Evolutionary conservation across 2,113 vertebrate genomes (phyloP).

Genomic region (Sebastes fasciatus): DNA sequence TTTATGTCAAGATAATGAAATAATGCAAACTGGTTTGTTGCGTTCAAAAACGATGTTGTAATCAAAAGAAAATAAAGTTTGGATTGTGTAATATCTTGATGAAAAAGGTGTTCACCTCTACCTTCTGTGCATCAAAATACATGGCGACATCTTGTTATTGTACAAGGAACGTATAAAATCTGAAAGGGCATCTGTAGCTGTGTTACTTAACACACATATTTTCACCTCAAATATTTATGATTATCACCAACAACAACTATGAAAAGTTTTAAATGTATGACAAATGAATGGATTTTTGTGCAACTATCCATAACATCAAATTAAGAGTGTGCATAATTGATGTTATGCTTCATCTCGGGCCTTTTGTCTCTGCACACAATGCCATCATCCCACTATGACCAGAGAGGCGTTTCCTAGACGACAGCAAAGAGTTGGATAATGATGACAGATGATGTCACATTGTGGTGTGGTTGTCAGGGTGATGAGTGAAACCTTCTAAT

Average conservation of each 20-base stretch:
- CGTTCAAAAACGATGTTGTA: neutral
- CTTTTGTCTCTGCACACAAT: conserved; percentile 49
- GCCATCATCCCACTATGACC: conserved; percentile 19
- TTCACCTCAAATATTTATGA: neutral
- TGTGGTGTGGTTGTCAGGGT: conserved; percentile 27
- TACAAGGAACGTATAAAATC: neutral
- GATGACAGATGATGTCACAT: conserved; percentile 47
- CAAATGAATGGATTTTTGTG: neutral
- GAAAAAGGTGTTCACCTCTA: neutral
- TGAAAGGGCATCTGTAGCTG: neutral
- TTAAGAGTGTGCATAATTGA: conserved; percentile 35
- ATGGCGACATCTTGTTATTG: neutral
- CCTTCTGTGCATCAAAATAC: neutral
- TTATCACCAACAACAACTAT: too few relatives aligned
- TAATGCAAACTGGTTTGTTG: neutral
- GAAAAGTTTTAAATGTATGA: neutral
- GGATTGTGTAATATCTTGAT: neutral
- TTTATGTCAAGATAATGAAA: conserved; percentile 5
- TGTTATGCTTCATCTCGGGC: conserved; percentile 17
- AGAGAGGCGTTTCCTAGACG: conserved; percentile 34
- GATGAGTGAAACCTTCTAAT: conserved; percentile 21
- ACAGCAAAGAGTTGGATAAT: conserved; percentile 39
- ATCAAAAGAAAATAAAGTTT: conserved; percentile 9
- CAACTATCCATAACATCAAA: neutral
- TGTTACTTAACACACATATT: neutral